Percentiles rank a stretch among this genome's conserved stretches.
These are phyloP conservation scores for Scaptomyza caliginosa DNA, from an alignment of 2,888 invertebrate species.

Conservation along the genomic window DNA sequence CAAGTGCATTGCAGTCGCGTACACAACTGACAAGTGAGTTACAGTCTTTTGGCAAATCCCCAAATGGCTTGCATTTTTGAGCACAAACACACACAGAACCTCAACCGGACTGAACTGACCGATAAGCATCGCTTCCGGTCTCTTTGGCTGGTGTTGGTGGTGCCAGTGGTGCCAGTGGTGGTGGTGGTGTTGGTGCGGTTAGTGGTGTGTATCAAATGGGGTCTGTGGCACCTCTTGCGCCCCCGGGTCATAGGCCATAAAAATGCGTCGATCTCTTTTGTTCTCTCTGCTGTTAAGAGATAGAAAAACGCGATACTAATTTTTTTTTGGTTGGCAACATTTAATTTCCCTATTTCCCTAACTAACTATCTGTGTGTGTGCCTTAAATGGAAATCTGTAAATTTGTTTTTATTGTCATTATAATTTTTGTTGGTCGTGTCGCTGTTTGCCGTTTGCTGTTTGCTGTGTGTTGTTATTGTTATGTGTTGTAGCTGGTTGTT, in stretches of 20 bases:
- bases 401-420: conserved; percentile 78
- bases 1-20: conserved; percentile 8
- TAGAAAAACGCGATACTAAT: conserved; percentile 71
- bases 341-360: conserved; percentile 60
- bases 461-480: conserved; percentile 8
- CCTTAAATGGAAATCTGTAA: conserved; percentile 75
- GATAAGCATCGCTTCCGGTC: conserved; percentile 78
- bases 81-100: conserved; percentile 15
- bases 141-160: conserved; percentile 12
- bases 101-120: conserved; percentile 17
- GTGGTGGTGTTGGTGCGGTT: conserved; percentile 51
- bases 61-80: conserved; percentile 49
- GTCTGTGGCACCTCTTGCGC: conserved; percentile 74
- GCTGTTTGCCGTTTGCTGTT: too few species aligned
- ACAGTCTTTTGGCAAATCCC: conserved; percentile 57
- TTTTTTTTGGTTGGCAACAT: conserved; percentile 63
- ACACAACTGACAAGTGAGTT: conserved; percentile 23
- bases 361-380: conserved; percentile 24
- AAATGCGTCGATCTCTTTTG: conserved; percentile 65
- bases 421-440: conserved; percentile 61
- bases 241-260: conserved; percentile 42
- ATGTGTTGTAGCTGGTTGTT: conserved; percentile 58
- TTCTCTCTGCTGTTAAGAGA: conserved; percentile 47
- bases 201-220: conserved; percentile 82
- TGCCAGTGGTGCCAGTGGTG: conserved; percentile 18